Conservation (phyloP, 1,140 invertebrate species). For the Holcopasites calliopsidis region DNA sequence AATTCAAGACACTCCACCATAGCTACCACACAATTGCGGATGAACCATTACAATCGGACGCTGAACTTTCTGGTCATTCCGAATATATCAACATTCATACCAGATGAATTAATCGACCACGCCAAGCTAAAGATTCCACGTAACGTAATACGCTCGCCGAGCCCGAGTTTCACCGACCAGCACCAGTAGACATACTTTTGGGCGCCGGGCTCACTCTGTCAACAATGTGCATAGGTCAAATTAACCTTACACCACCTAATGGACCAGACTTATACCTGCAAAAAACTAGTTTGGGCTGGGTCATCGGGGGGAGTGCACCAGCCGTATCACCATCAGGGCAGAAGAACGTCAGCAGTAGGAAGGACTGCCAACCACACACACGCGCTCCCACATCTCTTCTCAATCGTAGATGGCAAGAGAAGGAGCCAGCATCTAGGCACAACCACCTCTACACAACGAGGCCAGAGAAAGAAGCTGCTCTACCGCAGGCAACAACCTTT, state of each 20-base stretch:
- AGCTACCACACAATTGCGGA: neutral
- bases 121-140: neutral
- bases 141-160: slow-evolving; percentile 17
- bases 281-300: slow-evolving; percentile 7
- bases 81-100: neutral
- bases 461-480: too few species aligned
- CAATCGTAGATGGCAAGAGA: too few species aligned
- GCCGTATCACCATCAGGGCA: neutral
- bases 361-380: too few species aligned
- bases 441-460: too few species aligned
- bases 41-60: neutral
- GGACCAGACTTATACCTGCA: neutral
- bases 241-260: neutral
- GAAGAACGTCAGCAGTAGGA: too few species aligned
- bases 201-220: slow-evolving; percentile 2
- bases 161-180: slow-evolving; percentile 4
- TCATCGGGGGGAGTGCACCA: neutral
- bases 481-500: too few species aligned
- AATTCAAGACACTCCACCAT: neutral
- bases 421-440: too few species aligned
- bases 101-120: neutral
- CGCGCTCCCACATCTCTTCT: too few species aligned
- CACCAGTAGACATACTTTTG: neutral
- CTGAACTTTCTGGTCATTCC: neutral
- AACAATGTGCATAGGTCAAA: neutral